A percentile compares a stretch with the other conserved stretches of the same genome.
Evolutionary conservation across 2,797 vertebrate species (phyloP).

Genomic region (Neostethus bicornis): DNA sequence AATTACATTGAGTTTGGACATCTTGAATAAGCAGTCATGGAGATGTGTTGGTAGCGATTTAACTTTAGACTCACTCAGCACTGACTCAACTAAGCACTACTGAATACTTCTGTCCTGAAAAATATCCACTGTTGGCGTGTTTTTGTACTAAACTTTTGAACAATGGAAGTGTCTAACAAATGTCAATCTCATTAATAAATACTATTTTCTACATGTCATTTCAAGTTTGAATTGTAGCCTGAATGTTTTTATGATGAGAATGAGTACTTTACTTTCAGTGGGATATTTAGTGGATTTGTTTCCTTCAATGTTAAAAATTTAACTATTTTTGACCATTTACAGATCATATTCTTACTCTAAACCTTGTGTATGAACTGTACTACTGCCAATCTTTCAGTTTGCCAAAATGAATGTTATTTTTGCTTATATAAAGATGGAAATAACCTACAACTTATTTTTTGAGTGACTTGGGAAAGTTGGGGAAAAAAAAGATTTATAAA

Average conservation of each 20-base stretch:
- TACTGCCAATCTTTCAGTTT: conserved; percentile 93
- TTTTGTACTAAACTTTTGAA: conserved; percentile 61
- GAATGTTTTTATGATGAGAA: conserved; percentile 74
- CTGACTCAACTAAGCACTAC: conserved; percentile 32
- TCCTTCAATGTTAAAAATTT: conserved; percentile 60
- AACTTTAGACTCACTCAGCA: conserved; percentile 42
- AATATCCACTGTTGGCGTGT: conserved; percentile 43
- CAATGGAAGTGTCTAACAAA: conserved; percentile 66
- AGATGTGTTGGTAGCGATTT: conserved; percentile 47
- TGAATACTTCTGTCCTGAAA: conserved; percentile 52
- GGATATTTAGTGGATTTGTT: conserved; percentile 58
- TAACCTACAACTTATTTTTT: conserved; percentile 77
- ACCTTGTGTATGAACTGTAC: conserved; percentile 85
- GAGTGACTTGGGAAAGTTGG: conserved; percentile 58
- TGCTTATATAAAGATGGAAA: conserved; percentile 73
- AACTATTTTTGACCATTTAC: conserved; percentile 81
- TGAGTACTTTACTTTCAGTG: conserved; percentile 68
- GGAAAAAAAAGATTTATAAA: conserved; percentile 69
- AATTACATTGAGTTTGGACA: conserved; percentile 43
- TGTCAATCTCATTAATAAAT: conserved; percentile 71
- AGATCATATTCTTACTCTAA: conserved; percentile 84
- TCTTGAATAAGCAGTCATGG: conserved; percentile 40
- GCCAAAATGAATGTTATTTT: conserved; percentile 93
- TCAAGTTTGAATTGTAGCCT: conserved; percentile 87
- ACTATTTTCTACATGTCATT: conserved; percentile 80